Conservation (phyloP, 2,888 invertebrate species). For the Hemithea aestivaria region DNA sequence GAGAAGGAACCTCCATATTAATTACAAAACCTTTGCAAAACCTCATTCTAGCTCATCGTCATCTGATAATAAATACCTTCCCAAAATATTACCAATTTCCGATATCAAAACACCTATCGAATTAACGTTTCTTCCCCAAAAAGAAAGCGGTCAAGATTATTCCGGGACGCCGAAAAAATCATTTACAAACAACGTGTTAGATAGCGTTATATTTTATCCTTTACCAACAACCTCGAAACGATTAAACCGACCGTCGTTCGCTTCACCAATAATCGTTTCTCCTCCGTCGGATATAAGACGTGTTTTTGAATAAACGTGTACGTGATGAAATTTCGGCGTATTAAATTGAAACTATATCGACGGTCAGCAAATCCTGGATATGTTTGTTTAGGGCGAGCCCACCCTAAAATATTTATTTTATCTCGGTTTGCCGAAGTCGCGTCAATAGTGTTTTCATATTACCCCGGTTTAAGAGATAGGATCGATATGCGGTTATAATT, state of each 20-base stretch:
- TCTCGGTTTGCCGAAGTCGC: constrained; percentile 77
- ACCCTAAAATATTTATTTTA: constrained; percentile 80
- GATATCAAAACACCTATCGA: constrained; percentile 31
- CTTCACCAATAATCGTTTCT: constrained; percentile 32
- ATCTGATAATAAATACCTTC: constrained; percentile 31
- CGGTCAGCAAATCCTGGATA: constrained; percentile 76
- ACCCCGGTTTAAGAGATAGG: constrained; percentile 64
- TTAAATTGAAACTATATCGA: constrained; percentile 78
- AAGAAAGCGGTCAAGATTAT: constrained; percentile 38
- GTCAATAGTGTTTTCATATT: constrained; percentile 75
- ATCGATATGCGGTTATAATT: constrained; percentile 70
- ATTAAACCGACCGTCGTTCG: constrained; percentile 30
- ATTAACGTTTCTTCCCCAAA: constrained; percentile 23
- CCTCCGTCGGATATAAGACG: constrained; percentile 36
- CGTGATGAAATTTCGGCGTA: constrained; percentile 73
- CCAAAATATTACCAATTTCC: constrained; percentile 24
- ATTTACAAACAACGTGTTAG: constrained; percentile 54
- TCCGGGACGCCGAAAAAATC: constrained; percentile 44
- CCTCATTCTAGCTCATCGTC: constrained; percentile 25
- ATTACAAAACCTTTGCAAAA: constrained; percentile 46
- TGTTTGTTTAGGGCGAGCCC: constrained; percentile 78
- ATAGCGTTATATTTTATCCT: constrained; percentile 42
- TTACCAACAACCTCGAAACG: constrained; percentile 33
- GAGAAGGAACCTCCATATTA: constrained; percentile 50
- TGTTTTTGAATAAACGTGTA: constrained; percentile 38